Evolutionary conservation across 2,797 vertebrate genomes (phyloP).

Genomic region (Myripristis jacobus): DNA sequence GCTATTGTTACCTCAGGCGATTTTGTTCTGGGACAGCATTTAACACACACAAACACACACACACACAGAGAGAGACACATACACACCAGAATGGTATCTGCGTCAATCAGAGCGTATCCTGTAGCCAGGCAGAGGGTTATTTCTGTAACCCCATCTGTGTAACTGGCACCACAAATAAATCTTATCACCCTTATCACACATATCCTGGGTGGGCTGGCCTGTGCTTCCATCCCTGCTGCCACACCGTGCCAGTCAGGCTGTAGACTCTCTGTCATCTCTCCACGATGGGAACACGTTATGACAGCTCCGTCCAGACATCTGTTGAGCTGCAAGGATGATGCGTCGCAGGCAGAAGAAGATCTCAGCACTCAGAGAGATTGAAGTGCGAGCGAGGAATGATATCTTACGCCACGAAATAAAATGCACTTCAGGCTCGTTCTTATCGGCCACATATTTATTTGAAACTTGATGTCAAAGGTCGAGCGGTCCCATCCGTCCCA

Average conservation of each 20-base stretch:
- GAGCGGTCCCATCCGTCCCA: too few species aligned
- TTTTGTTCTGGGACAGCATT: constrained; percentile 3
- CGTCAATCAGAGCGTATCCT: constrained; percentile 24
- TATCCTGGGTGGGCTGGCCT: constrained; percentile 32
- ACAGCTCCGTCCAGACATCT: too few species aligned
- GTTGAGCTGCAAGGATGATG: too few species aligned
- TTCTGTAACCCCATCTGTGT: constrained; percentile 55
- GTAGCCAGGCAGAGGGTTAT: constrained; percentile 36
- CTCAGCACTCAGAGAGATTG: too few species aligned
- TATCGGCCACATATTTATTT: too few species aligned
- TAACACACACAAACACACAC: too few species aligned
- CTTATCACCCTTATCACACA: constrained; percentile 54
- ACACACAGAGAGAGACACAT: too few species aligned
- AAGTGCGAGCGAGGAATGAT: too few species aligned
- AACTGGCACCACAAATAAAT: constrained; percentile 42
- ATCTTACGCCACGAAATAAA: too few species aligned
- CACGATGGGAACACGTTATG: constrained; percentile 5
- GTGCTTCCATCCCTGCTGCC: constrained; percentile 42
- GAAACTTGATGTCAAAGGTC: too few species aligned
- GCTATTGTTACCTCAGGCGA: neutral
- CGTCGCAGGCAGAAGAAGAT: too few species aligned
- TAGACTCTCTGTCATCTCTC: constrained; percentile 4
- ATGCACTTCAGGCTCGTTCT: too few species aligned
- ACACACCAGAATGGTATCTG: constrained; percentile 5
- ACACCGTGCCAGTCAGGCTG: neutral